Conservation (phyloP, 2,888 invertebrate genomes). For the Acronicta alni region DNA sequence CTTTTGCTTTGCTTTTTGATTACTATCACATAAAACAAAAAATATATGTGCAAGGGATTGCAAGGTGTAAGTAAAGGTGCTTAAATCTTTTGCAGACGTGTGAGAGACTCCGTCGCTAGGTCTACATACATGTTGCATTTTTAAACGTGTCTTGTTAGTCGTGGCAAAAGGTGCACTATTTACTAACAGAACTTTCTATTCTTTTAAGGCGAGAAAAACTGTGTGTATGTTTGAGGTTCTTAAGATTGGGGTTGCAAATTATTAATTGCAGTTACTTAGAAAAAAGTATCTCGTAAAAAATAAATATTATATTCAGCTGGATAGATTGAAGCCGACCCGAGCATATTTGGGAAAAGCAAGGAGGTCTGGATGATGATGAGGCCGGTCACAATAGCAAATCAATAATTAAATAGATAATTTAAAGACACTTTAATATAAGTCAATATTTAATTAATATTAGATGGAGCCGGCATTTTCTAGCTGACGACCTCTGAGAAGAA, state of each 20-base stretch:
- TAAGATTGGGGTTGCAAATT: conserved; percentile 21
- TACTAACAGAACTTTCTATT: conserved; percentile 15
- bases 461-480: too few species aligned
- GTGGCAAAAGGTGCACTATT: conserved; percentile 36
- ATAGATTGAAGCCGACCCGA: too few species aligned
- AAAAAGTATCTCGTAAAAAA: too few species aligned
- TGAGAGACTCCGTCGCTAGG: conserved; percentile 9
- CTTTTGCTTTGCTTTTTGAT: neutral
- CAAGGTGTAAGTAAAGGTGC: conserved; percentile 8
- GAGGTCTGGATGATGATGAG: too few species aligned
- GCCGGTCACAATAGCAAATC: too few species aligned
- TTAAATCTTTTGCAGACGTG: conserved; percentile 29
- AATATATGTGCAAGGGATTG: neutral
- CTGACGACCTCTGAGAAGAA: too few species aligned
- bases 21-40: neutral
- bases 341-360: too few species aligned
- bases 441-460: too few species aligned
- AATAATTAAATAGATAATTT: too few species aligned
- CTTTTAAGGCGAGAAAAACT: conserved; percentile 12
- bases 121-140: conserved; percentile 37
- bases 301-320: too few species aligned
- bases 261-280: conserved; percentile 24
- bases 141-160: conserved; percentile 33
- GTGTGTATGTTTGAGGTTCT: conserved; percentile 6
- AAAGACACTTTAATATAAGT: too few species aligned